phyloP scores from a whole-genome alignment of 2,888 invertebrate genomes.

The Sthenelais limicola region DNA sequence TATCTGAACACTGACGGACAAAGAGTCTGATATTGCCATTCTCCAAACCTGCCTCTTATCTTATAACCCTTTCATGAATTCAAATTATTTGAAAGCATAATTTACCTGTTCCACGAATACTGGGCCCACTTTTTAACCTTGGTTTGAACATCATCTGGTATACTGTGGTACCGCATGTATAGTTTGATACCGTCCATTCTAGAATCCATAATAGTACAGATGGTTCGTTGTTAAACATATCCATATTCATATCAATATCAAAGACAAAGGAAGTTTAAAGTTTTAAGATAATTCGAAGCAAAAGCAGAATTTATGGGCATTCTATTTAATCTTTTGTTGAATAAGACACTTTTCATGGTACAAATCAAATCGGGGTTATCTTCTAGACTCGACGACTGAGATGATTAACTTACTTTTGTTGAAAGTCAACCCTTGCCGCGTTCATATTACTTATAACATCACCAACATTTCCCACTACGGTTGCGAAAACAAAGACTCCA shows the following conservation, averaged over 20 bases:
- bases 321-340: no score
- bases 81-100: no score
- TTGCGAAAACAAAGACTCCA: constrained; percentile 70
- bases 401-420: constrained; percentile 57
- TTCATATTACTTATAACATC: constrained; percentile 71
- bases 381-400: no score
- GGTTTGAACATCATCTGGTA: constrained; percentile 64
- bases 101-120: constrained; percentile 62
- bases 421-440: constrained; percentile 67
- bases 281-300: no score
- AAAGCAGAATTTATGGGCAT: no score
- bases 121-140: constrained; percentile 69
- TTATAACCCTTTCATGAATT: no score
- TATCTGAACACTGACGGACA: no score
- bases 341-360: no score
- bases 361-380: no score
- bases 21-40: no score
- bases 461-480: constrained; percentile 70
- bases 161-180: constrained; percentile 64
- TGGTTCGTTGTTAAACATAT: not conserved
- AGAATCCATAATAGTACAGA: not conserved
- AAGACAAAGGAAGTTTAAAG: no score
- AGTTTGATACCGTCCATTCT: constrained; percentile 70
- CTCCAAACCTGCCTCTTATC: no score
- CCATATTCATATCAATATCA: not conserved